phyloP scores from a whole-genome alignment of 2,113 vertebrate species.

The Leucoraja erinaceus region DNA sequence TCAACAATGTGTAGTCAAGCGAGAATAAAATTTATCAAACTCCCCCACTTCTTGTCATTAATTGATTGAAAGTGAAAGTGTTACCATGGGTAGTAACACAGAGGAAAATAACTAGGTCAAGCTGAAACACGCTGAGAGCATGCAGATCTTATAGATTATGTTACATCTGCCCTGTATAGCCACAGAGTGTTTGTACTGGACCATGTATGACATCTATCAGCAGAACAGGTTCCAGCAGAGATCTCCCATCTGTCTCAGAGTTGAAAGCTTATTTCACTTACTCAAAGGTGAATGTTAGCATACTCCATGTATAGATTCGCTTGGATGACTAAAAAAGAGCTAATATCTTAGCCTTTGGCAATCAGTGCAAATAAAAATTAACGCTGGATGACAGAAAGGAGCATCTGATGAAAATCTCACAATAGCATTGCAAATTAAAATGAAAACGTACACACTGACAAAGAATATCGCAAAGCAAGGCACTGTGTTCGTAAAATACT shows the following conservation, averaged over 20 bases:
- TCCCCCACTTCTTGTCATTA: not conserved
- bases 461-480: no score
- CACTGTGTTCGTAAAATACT: no score
- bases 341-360: not conserved
- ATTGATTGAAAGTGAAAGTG: not conserved
- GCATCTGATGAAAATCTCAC: not conserved
- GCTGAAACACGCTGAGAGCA: not conserved
- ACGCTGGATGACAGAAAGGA: not conserved
- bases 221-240: constrained; percentile 23
- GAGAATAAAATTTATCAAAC: not conserved
- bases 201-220: constrained; percentile 27
- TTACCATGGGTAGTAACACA: not conserved
- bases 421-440: not conserved
- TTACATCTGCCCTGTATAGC: constrained; percentile 25
- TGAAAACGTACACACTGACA: not conserved
- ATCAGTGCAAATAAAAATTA: not conserved
- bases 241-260: constrained; percentile 27
- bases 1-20: not conserved
- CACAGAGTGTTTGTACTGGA: constrained; percentile 25
- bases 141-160: constrained; percentile 9
- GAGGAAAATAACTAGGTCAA: constrained; percentile 30
- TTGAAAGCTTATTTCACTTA: not conserved
- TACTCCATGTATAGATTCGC: not conserved
- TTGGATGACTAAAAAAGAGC: not conserved
- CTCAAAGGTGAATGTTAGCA: not conserved